Conservation (phyloP, 2,888 invertebrate species). For the Ditula angustiorana region DNA sequence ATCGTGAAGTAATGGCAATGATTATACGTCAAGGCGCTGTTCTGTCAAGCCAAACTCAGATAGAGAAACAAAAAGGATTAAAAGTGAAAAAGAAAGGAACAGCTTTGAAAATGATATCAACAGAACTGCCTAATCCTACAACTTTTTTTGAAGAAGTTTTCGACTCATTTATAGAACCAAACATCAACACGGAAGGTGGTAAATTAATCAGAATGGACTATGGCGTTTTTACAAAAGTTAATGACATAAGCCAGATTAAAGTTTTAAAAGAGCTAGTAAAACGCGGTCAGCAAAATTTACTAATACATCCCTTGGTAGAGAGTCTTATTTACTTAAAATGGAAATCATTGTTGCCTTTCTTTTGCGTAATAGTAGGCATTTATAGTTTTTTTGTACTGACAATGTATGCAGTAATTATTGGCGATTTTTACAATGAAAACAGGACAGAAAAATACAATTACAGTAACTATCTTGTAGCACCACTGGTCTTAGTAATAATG, state of each 20-base stretch:
- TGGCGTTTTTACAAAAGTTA: slow-evolving; percentile 47
- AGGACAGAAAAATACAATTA: neutral
- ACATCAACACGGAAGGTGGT: neutral
- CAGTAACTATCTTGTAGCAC: neutral
- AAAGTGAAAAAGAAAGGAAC: neutral
- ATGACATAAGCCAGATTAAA: slow-evolving; percentile 53
- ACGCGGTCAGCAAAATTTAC: slow-evolving; percentile 53
- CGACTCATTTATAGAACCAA: neutral
- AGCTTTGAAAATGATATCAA: neutral
- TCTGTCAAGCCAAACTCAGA: neutral
- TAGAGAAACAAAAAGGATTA: neutral
- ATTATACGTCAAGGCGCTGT: neutral
- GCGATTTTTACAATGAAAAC: neutral
- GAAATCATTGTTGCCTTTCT: slow-evolving; percentile 58
- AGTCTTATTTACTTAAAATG: slow-evolving; percentile 67
- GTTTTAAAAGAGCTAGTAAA: slow-evolving; percentile 59
- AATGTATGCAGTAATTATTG: slow-evolving; percentile 40
- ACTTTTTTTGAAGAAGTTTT: neutral
- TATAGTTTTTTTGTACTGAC: slow-evolving; percentile 60
- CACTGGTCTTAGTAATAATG: neutral
- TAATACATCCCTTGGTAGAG: slow-evolving; percentile 66
- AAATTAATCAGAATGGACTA: slow-evolving; percentile 56
- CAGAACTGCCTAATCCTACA: neutral
- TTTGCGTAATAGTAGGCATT: slow-evolving; percentile 55
- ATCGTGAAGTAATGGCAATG: neutral